phyloP scores from a whole-genome alignment of 2,113 vertebrate species.

The Tychaedon coryphoeus region DNA sequence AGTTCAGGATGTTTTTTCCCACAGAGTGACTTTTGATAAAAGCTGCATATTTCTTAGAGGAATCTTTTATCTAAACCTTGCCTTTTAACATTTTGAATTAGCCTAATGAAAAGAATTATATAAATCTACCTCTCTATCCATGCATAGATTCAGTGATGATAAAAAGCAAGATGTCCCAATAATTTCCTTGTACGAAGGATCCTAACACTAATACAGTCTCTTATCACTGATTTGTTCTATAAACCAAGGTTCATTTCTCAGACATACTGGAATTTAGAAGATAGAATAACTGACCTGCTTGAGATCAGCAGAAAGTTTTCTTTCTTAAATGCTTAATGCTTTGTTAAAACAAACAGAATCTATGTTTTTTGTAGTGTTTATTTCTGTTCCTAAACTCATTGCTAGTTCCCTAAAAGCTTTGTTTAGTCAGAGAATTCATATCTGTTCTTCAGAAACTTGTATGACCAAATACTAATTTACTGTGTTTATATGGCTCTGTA shows the following conservation, averaged over 20 bases:
- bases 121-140: background rate
- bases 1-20: background rate
- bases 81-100: slow-evolving; percentile 28
- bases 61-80: background rate
- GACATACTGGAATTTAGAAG: background rate
- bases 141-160: background rate
- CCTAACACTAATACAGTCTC: background rate
- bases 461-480: background rate
- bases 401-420: background rate
- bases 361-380: background rate
- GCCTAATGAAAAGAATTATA: background rate
- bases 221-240: background rate
- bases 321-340: background rate
- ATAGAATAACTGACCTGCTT: background rate
- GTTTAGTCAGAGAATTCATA: background rate
- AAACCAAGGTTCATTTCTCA: slow-evolving; percentile 6
- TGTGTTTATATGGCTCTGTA: background rate
- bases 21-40: background rate
- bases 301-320: background rate
- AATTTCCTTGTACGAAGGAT: slow-evolving; percentile 8
- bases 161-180: background rate
- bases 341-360: background rate
- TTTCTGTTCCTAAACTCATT: background rate
- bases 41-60: background rate
- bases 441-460: background rate